Percentiles rank a stretch among this genome's conserved stretches.
Evolutionary conservation across 2,888 invertebrate species (phyloP).

Genomic region (Nematopogon swammerdamellus): DNA sequence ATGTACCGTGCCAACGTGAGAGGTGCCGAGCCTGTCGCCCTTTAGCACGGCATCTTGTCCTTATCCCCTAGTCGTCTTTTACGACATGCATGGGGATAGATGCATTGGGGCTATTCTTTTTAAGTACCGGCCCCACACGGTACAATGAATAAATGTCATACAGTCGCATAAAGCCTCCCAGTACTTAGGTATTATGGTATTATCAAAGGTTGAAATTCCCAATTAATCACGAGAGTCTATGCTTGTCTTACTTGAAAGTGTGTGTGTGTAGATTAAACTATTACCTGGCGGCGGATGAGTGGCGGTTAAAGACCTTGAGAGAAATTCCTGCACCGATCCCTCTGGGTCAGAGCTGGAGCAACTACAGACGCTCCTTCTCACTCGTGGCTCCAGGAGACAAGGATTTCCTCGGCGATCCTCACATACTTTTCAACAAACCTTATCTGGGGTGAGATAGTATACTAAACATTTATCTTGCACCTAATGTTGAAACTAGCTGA

Average conservation of each 20-base stretch:
- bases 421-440: conserved; percentile 51
- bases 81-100: no score
- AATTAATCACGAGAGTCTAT: not conserved
- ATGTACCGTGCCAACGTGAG: no score
- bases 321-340: conserved; percentile 30
- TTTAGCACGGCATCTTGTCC: no score
- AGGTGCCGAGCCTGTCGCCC: no score
- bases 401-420: conserved; percentile 50
- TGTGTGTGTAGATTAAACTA: conserved; percentile 38
- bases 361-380: conserved; percentile 44
- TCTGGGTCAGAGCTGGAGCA: conserved; percentile 44
- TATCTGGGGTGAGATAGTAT: conserved; percentile 40
- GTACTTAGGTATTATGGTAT: not conserved
- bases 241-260: not conserved
- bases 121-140: not conserved
- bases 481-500: no score
- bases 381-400: conserved; percentile 37
- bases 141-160: not conserved
- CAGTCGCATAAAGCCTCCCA: no score
- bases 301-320: conserved; percentile 46
- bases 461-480: not conserved
- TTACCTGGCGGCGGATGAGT: conserved; percentile 54
- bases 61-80: no score
- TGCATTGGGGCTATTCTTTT: no score
- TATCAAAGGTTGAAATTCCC: not conserved